Base-by-base conservation (phyloP, 2,888 invertebrate species). In the Cylindroiulus punctatus region DNA sequence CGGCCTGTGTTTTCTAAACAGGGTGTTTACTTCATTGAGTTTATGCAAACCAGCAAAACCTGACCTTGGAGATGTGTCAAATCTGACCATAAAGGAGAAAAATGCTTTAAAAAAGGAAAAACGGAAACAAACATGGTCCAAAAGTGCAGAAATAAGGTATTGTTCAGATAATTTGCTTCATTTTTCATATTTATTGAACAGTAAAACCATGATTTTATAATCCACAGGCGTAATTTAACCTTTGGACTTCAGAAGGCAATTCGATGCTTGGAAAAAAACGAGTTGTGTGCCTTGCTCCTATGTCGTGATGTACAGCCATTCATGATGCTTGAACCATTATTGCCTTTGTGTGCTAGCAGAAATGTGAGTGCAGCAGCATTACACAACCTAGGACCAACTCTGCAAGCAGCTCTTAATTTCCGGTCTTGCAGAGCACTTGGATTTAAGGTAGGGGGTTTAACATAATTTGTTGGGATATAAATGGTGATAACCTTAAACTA, bases 341-440 rank as follows among this genome's bases (percentile, higher is more conserved):
- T 86, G 5, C 22, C 81, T 12, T 57, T 87, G n/a, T 84, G 86
- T 40, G 17, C 30, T 22, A 44, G 19, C 12, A 22, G 85, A n/a
- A 36, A 52, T 22, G 57, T 87, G 30, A 32, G 36, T 19, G 86
- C 65, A 14, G 85, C 84, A 8, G 84, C 87, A n/a, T 76, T 87
- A 17, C 81, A 14, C 0, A 52, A 42, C 30, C 76, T 87, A 19
- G 84, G 84, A 44, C 8, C 5, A 17, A 82, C 57, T 0, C 40
- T 87, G 26, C 81, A 81, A n/a, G n/a, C 47, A 14, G 42, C 44
- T 30, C 65, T 87, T 14, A 57, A 87, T 26, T 84, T 87, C 36
- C 86, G 86, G 57, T 84, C 84, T 14, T 87, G 87, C 42, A 12
- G 32, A 47, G 86, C 87, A 17, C 22, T 87, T 47, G 87, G 87